These are phyloP conservation scores for Okamejei kenojei DNA, from an alignment of 2,797 vertebrate genomes.

Conservation along the genomic window DNA sequence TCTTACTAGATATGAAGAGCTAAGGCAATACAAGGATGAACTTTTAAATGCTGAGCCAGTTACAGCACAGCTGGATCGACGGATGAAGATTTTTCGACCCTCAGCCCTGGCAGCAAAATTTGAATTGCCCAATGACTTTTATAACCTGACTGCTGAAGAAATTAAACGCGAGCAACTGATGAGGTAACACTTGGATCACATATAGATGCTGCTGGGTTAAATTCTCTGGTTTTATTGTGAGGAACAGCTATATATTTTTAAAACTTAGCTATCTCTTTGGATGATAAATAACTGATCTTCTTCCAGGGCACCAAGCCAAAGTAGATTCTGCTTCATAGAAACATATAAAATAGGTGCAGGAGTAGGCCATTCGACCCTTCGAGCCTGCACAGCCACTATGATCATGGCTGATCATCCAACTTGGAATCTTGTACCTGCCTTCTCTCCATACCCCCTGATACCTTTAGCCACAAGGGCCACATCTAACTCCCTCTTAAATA, in stretches of 20 bases:
- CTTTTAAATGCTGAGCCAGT: constrained; percentile 72
- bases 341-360: too few species aligned
- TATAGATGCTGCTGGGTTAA: neutral
- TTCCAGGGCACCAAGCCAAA: neutral
- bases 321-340: too few species aligned
- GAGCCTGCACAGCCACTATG: too few species aligned
- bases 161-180: constrained; percentile 74
- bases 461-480: too few species aligned
- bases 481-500: too few species aligned
- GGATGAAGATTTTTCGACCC: constrained; percentile 63
- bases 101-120: constrained; percentile 71
- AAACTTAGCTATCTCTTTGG: neutral
- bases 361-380: too few species aligned
- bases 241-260: neutral
- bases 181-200: constrained; percentile 54
- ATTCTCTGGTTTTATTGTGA: neutral
- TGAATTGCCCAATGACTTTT: constrained; percentile 81
- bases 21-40: constrained; percentile 64
- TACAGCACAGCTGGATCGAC: constrained; percentile 72
- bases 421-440: too few species aligned
- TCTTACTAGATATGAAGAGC: constrained; percentile 58
- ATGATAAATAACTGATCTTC: neutral
- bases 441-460: too few species aligned
- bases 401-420: too few species aligned
- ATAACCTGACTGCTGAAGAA: constrained; percentile 77